Evolutionary conservation across 1,140 invertebrate species (phyloP), one percentile per base, ranked within the genome.

Genomic region (Pachypsylla venusta): DNA sequence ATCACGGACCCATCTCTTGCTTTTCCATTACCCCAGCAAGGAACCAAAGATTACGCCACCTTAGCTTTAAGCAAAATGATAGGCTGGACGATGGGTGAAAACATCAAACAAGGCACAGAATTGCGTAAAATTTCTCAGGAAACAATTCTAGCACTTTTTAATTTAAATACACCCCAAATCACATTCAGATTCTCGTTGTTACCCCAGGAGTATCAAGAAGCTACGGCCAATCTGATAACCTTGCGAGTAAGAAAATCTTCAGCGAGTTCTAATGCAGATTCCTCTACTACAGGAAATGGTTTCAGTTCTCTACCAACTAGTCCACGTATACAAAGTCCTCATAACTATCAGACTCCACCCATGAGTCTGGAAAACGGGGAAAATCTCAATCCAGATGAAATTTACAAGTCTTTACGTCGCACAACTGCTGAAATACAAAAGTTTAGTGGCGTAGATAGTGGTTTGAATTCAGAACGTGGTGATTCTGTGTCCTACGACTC

Each of bases 361-460:
- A n/a, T 10, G n/a, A 48, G 42, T 48, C 42, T 48, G 7, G 42
- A 48, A 22, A 48, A 48, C 62, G 82, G 82, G 54, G 81, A 87
- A 66, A 79, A 82, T 66, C 74, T 85, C 61, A 86, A 85, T 69
- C 81, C 87, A 16, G 89, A 93, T 69, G 91, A 95, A 70, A 83
- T 94, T 42, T 84, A 85, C 67, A 84, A 84, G 67, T 90, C 87
- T 59, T 80, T 96, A 56, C 78, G 87, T 59, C 84, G 86, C 68
- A 95, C 92, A 39, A 91, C 92, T 1, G 89, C 88, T 19, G 92
- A 96, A 75, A 96, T 97, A 70, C 87, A 91, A 66, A 90, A 86
- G 73, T 89, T 89, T 64, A 85, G 82, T 67, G 85, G 83, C 64
- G 83, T 83, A 69, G 74, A 68, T n/a, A 58, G 68, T 59, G 60